Conservation (phyloP, 2,797 vertebrate genomes). For the Scarus forsteni region DNA sequence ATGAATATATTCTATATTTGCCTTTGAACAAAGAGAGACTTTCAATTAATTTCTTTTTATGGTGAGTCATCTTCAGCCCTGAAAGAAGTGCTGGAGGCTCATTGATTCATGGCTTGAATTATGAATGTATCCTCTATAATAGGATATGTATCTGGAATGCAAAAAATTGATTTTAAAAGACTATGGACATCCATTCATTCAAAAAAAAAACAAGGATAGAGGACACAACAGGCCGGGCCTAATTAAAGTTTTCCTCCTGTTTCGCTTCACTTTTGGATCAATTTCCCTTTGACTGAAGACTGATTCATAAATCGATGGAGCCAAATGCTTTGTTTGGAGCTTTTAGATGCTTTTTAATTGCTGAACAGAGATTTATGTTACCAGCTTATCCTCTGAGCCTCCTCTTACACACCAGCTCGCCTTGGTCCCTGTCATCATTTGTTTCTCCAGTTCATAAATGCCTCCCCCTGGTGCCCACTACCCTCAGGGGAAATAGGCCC, state of each 20-base stretch:
- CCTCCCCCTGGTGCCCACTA: constrained; percentile 44
- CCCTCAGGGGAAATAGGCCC: constrained; percentile 68
- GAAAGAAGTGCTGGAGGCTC: constrained; percentile 55
- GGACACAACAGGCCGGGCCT: constrained; percentile 33
- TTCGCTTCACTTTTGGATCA: constrained; percentile 31
- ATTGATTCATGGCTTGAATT: constrained; percentile 65
- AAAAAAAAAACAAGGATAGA: constrained; percentile 39
- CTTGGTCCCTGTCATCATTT: constrained; percentile 68
- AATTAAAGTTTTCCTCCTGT: constrained; percentile 41
- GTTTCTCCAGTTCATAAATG: constrained; percentile 73
- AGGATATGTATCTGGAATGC: constrained; percentile 60
- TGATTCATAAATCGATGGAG: constrained; percentile 39
- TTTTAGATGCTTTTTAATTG: constrained; percentile 37
- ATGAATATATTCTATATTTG: constrained; percentile 33
- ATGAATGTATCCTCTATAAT: constrained; percentile 62
- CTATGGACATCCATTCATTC: constrained; percentile 39
- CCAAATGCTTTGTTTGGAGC: constrained; percentile 23
- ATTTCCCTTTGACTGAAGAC: constrained; percentile 30
- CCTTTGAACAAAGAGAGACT: constrained; percentile 54
- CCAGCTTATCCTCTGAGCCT: constrained; percentile 19
- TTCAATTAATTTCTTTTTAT: constrained; percentile 61
- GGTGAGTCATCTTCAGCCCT: constrained; percentile 61
- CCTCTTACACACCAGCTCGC: constrained; percentile 29
- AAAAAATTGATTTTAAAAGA: constrained; percentile 61
- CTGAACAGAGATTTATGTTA: constrained; percentile 30